Conservation (phyloP, 2,797 vertebrate species). For the Hemibagrus guttatus region DNA sequence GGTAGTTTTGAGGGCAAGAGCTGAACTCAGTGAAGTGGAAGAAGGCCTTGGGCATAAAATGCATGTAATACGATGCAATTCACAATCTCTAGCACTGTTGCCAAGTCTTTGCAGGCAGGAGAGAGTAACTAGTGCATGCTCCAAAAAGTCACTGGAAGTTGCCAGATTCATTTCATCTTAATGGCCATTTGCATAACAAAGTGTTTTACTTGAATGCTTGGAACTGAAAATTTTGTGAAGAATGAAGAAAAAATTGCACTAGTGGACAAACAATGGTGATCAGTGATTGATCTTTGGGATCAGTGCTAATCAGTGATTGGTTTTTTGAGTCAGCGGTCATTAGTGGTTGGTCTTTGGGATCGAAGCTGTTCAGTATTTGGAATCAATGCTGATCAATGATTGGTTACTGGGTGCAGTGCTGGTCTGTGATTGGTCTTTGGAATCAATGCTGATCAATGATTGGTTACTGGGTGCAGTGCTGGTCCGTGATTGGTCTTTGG, state of each 20-base stretch:
- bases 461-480: no score
- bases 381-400: not conserved
- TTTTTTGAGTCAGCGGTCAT: not conserved
- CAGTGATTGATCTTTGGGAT: not conserved
- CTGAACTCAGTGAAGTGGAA: not conserved
- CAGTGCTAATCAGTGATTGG: not conserved
- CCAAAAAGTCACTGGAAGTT: not conserved
- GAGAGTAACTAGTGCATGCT: no score
- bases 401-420: not conserved
- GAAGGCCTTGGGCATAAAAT: not conserved
- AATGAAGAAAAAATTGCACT: not conserved
- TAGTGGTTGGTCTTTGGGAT: not conserved
- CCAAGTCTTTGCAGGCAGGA: not conserved
- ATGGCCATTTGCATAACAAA: not conserved
- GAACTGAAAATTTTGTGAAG: not conserved
- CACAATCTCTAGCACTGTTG: not conserved
- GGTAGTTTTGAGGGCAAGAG: conserved; percentile 2
- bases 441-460: no score
- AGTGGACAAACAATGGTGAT: not conserved
- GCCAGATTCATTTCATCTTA: not conserved
- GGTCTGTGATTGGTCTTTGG: not conserved
- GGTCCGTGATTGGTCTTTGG: no score
- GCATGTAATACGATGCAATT: not conserved
- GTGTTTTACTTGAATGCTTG: not conserved
- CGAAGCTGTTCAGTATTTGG: not conserved